phyloP scores from a whole-genome alignment of 1,140 invertebrate genomes.

The Doryteuthis pealeii region DNA sequence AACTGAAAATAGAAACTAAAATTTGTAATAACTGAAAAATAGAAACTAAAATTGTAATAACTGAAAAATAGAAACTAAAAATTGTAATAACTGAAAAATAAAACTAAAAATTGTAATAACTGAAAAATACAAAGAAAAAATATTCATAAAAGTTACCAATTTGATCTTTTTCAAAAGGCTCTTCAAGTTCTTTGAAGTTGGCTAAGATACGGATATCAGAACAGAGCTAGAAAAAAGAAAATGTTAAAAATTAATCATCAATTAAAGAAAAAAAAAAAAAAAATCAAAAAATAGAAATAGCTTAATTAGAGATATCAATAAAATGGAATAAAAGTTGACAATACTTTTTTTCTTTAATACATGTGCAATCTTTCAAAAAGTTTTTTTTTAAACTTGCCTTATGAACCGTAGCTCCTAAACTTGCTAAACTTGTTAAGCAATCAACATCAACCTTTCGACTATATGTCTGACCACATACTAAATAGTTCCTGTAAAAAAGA shows the following conservation, averaged over 20 bases:
- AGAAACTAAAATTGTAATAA: too few species aligned
- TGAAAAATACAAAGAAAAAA: neutral
- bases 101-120: neutral
- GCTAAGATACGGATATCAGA: conserved; percentile 86
- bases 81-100: too few species aligned
- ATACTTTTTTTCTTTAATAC: too few species aligned
- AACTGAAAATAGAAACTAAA: too few species aligned
- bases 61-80: too few species aligned
- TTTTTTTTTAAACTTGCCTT: conserved; percentile 74
- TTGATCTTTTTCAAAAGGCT: conserved; percentile 95
- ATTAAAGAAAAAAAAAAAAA: neutral
- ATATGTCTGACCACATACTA: conserved; percentile 96
- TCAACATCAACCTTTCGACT: conserved; percentile 91
- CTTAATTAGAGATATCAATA: neutral
- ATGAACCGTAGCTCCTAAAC: conserved; percentile 83
- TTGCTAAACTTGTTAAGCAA: conserved; percentile 72
- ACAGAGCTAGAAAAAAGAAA: conserved; percentile 72
- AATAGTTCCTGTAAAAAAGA: conserved; percentile 66
- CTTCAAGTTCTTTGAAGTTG: conserved; percentile 93
- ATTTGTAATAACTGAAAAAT: too few species aligned
- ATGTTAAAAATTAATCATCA: conserved; percentile 16
- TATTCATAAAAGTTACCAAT: conserved; percentile 82
- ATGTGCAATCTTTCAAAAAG: too few species aligned
- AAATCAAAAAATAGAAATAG: conserved; percentile 9
- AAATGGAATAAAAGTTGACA: too few species aligned